Evolutionary conservation across 2,888 invertebrate genomes (phyloP), one percentile per base, ranked within the genome.

Genomic region (Anoplius nigerrimus): DNA sequence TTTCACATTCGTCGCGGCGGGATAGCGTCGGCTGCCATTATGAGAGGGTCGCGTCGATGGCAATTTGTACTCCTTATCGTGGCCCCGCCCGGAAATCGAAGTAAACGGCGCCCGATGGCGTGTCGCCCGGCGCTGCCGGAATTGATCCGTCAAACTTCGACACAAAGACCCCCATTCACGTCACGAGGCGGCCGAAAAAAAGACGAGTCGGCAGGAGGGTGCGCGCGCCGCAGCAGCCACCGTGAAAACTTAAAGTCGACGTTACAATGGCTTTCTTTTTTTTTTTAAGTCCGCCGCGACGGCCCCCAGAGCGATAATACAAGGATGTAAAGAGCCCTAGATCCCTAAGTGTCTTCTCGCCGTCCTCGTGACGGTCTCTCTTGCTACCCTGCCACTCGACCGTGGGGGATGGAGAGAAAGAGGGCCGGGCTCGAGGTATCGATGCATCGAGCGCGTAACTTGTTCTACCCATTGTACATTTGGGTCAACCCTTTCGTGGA

Each of bases 231-330:
- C 20, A 2, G 2, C 18, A 42, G 52, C 20, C 48, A 48, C 22
- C 13, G 51, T 34, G 21, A 80, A 82, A 82, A 82, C 81, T 85
- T 81, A 74, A 78, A 79, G 81, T 75, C 75, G 68, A 72, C 73
- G 69, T 74, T 82, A 78, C 83, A 85, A 85, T 83, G 66, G 81
- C 78, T 81, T 82, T 82, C 78, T 74, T 79, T 81, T 78, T 81
- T 82, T 82, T 78, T 74, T 79, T 81, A 71, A 82, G 75, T 73
- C 76, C 74, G 75, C 69, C 71, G 61, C 66, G 58, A 73, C 71
- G 68, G 27, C 69, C 66, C 72, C 62, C 69, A 60, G 63, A 69
- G 68, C 73, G 80, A 81, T 81, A 75, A 78, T 75, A 63, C 63
- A 72, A 66, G 58, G 62, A 76, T 65, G 70, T 65, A 59, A 66